Evolutionary conservation across 2,797 vertebrate genomes (phyloP).

Genomic region (Cheirogaleus major): DNA sequence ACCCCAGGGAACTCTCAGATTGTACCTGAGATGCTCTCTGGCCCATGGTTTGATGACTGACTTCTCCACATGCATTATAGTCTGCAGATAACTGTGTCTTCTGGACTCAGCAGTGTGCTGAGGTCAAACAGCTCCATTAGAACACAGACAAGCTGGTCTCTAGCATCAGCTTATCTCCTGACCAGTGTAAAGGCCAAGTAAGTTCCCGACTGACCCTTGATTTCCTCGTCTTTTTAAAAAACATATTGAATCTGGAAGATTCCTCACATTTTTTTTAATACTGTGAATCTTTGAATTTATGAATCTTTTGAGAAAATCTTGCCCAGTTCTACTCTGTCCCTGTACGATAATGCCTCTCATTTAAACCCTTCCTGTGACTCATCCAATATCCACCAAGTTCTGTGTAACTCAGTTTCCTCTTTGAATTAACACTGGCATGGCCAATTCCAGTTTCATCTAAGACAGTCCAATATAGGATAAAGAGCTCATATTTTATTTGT

Average conservation of each 20-base stretch:
- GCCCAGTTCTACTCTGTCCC: not conserved
- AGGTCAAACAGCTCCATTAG: not conserved
- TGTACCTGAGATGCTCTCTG: not conserved
- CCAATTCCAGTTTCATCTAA: not conserved
- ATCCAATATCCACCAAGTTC: not conserved
- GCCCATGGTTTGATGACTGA: not conserved
- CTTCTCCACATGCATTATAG: rapidly evolving
- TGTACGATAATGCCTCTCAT: not conserved
- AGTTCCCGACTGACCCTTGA: not conserved
- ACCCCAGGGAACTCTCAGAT: not conserved
- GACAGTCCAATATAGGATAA: not conserved
- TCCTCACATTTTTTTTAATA: not conserved
- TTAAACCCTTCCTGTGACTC: not conserved
- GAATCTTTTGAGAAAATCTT: not conserved
- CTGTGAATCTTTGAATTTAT: not conserved
- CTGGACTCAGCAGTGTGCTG: not conserved
- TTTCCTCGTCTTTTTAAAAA: not conserved
- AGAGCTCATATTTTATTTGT: not conserved
- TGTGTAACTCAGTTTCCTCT: not conserved
- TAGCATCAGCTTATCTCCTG: not conserved
- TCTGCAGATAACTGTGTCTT: not conserved
- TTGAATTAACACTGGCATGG: not conserved
- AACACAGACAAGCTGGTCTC: not conserved
- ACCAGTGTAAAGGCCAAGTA: not conserved
- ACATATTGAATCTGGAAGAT: not conserved